Conservation (phyloP, 2,888 invertebrate genomes). For the Alentia gelatinosa region DNA sequence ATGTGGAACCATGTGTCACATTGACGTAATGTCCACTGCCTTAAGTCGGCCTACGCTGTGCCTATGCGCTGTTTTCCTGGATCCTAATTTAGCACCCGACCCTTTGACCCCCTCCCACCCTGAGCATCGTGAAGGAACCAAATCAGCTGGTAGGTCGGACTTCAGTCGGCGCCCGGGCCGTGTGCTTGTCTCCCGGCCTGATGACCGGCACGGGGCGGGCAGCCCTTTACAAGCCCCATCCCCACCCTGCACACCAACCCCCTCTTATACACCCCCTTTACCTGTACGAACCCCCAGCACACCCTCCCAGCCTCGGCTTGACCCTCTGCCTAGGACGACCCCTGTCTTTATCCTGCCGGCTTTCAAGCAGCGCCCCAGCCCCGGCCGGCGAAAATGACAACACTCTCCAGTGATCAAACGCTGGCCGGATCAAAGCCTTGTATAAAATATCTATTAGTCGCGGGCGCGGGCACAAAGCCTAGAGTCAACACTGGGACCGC, state of each 20-base stretch:
- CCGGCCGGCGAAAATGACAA: slow-evolving; percentile 41
- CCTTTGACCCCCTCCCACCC: neutral
- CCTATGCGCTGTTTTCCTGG: too few species aligned
- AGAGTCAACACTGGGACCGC: slow-evolving; percentile 9
- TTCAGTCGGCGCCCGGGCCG: neutral
- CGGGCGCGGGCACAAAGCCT: neutral
- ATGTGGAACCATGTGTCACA: too few species aligned
- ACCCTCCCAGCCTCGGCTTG: neutral
- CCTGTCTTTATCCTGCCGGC: neutral
- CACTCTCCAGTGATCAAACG: slow-evolving; percentile 44
- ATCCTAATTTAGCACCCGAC: too few species aligned
- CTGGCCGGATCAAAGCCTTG: slow-evolving; percentile 15
- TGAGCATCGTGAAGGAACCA: neutral
- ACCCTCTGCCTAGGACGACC: slow-evolving; percentile 3
- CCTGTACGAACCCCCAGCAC: neutral
- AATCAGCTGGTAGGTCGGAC: neutral
- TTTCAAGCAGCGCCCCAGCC: neutral
- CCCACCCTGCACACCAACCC: neutral
- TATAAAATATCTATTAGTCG: slow-evolving; percentile 43
- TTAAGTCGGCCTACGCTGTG: too few species aligned
- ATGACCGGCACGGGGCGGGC: neutral
- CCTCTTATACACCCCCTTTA: neutral
- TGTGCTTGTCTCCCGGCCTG: neutral
- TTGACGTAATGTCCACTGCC: too few species aligned
- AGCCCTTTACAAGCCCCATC: neutral